Evolutionary conservation across 2,888 invertebrate species (phyloP), one percentile per base, ranked within the genome.

Genomic region (Drosophila putrida): DNA sequence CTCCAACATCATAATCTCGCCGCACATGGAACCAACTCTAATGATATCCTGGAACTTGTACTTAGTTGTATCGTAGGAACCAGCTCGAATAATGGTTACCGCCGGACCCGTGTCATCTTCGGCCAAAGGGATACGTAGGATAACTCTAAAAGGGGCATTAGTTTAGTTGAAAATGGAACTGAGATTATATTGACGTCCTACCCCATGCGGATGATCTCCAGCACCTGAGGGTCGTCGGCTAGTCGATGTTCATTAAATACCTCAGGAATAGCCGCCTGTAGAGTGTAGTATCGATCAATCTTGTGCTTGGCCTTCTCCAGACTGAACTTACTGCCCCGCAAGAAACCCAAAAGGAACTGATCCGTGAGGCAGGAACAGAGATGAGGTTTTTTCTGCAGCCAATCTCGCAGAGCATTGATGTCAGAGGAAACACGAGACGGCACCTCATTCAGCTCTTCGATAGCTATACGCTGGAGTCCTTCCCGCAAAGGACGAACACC

Each of bases 1-100:
- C 88, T 95, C 95, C 33, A 94, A 89, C 90, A 95, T 91, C 87
- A 94, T 91, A 70, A 95, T 94, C 82, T 95, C 95, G 38, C 94
- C 93, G 33, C 95, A 92, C 94, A 95, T 95, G 46, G 94, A 93
- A 6, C 94, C 93, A 4, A 94, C 93, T 82, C 94, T 94, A 55
- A 95, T 92, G 15, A 95, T 85, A 71, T 94, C 94, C 33, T 93
- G 80, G 64, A 94, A 92, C 68, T 93, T 93, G 65, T 92, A 93
- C 78, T 92, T 91, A 4, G 92, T 90, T 0, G 94, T 93, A 77
- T 94, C 93, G 67, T 93, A 93, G 4, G 91, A 78, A 0, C 94
- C 94, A 5, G 93, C 90, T 13, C 94, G 93, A 47, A 94, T 90
- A 10, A 95, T 90, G 47, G 94, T 92, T 1, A 94, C 92, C 63